These are phyloP conservation scores for Oceanodroma tethys DNA, from an alignment of 2,113 vertebrate genomes.

Conservation along the genomic window DNA sequence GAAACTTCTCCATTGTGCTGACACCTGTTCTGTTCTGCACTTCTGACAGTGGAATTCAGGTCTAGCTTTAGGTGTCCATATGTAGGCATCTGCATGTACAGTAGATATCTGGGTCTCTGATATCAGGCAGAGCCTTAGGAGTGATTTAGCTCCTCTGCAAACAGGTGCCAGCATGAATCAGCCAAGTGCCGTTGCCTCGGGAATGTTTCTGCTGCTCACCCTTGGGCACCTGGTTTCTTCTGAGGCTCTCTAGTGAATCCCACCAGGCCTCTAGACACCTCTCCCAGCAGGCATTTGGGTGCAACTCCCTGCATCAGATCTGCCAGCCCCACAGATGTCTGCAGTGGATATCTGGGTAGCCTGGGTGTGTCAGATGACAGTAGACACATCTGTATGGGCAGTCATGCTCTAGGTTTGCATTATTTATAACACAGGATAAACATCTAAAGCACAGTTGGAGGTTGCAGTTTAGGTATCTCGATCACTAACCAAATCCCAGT, in stretches of 20 bases:
- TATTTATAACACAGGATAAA: not conserved
- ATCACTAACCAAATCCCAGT: not conserved
- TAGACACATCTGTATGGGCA: not conserved
- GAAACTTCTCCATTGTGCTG: not conserved
- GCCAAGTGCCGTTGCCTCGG: not conserved
- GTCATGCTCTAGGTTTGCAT: not conserved
- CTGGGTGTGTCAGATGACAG: not conserved
- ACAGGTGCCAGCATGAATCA: not conserved
- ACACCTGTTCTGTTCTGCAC: not conserved
- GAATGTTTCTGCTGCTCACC: not conserved
- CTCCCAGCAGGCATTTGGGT: not conserved
- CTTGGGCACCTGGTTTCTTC: not conserved
- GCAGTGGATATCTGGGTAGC: not conserved
- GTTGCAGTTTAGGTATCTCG: not conserved
- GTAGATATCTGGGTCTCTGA: not conserved
- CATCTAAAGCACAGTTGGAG: not conserved
- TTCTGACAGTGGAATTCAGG: not conserved
- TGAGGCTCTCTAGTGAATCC: not conserved
- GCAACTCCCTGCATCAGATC: not conserved
- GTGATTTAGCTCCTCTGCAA: not conserved
- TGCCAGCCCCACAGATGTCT: not conserved
- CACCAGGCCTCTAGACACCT: not conserved
- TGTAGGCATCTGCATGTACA: not conserved
- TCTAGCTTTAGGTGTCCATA: not conserved
- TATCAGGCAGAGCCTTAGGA: not conserved